Evolutionary conservation across 2,888 invertebrate genomes (phyloP), one percentile per base, ranked within the genome.

Genomic region (Cynaeus angustus): DNA sequence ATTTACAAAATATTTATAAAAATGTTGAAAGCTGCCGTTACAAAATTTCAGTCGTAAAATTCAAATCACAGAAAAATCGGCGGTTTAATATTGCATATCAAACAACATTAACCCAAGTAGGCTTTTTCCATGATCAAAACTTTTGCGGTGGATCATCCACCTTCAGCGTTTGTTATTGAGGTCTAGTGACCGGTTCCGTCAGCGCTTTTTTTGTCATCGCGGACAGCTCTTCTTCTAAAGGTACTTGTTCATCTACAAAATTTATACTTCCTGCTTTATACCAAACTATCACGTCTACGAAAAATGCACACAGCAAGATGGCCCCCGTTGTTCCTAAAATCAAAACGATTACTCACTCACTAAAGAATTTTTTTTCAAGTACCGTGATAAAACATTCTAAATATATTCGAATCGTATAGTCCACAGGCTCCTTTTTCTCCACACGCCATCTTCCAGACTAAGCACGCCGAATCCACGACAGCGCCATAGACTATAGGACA

Each of bases 401-500:
- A 93, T 77, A 91, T 89, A 78, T 93, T 91, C 45, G 92, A 90
- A 85, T 97, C 94, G 84, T 96, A 97, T n/a, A 94, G 88, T 78
- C 92, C 92, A 86, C 97, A 97, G 48, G 94, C 95, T 69, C 95
- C 96, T 77, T 90, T 87, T 80, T 92, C 89, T 46, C 92, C 93
- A 83, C 95, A 95, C 1, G 93, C 90, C 67, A 89, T 89, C 85
- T 95, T 95, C 89, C 96, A 94, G 77, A 95, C 91, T 30, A 95
- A 88, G 83, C 97, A 97, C 3, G 96, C 95, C 1, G 94, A 95
- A 87, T 97, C 97, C 65, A 97, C 94, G 3, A 96, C 94, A 45
- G 94, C 94, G 70, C 96, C 97, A 85, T 97, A 97, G 77, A 97
- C 91, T 77, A 96, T 95, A n/a, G 96, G 96, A 85, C 97, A 97